Base-by-base conservation (phyloP, 1,140 invertebrate genomes). In the Globodera ellingtonae region DNA sequence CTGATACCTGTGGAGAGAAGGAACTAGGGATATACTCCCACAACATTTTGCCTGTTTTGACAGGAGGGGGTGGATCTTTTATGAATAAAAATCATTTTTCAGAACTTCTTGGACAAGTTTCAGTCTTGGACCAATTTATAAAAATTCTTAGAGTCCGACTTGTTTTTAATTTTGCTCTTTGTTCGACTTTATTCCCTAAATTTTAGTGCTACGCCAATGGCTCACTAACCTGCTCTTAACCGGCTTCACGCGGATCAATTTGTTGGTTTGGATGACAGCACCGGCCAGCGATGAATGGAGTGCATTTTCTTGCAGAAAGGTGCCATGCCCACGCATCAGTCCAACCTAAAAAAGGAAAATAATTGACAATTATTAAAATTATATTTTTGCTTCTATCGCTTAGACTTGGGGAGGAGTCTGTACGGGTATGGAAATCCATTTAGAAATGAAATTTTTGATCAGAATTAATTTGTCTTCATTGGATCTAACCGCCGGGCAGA, bases 211-310 rank as follows among this genome's bases (percentile, higher is more conserved):
- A 75, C 69, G 72, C 18, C 75, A 44, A 24, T 79, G 78, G 74
- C 83, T 35, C 35, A 18, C 13, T 15, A 62, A 92, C 91, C 96
- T 87, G 86, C 93, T 94, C 90, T 97, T 97, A 8, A 97, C 90
- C 0, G 97, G 95, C 81, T 92, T 92, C 6, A 99, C 93, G 46
- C 94, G 94, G 74, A 98, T 93, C 21, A 99, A 91, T 90, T 97
- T 96, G 89, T 98, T 98, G 0, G 98, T 95, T 91, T 94, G 93
- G 88, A 97, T 93, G 84, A 97, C 93, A 65, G 95, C 92, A 8
- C 97, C 97, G 81, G 96, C 95, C 1, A 98, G 95, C 4, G 96
- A 97, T 6, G 97, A 93, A 90, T 94, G 93, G 3, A 98, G 91
- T 67, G 94, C 94, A 78, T 94, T 93, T 84, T 94, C 93, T 75